Percentiles rank a stretch among this genome's conserved stretches.
phyloP scores from a whole-genome alignment of 2,113 vertebrate genomes.

The Hystrix brachyura region DNA sequence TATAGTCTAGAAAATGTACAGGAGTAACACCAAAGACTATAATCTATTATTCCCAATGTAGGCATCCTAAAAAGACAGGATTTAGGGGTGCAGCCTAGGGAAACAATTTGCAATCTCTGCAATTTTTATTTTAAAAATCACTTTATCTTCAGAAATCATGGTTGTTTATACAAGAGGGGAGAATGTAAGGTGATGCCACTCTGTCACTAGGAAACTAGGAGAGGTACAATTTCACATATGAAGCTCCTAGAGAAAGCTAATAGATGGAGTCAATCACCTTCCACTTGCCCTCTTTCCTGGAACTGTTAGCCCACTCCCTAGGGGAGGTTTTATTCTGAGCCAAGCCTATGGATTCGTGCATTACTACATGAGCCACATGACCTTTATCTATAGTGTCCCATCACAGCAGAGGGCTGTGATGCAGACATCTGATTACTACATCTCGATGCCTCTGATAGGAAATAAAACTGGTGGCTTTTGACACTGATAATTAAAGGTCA shows the following conservation, averaged over 20 bases:
- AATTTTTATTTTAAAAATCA: constrained; percentile 20
- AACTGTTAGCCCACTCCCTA: background rate
- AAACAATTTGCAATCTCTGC: background rate
- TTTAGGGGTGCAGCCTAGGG: background rate
- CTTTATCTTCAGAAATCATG: background rate
- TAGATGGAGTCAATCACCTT: background rate
- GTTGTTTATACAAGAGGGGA: background rate
- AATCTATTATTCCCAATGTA: background rate
- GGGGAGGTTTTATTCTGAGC: background rate
- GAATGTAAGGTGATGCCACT: background rate
- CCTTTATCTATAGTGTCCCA: background rate
- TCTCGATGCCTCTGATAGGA: background rate
- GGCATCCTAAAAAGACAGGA: background rate
- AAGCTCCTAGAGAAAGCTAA: background rate
- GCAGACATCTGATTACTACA: background rate
- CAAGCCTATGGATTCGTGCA: background rate
- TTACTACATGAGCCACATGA: background rate
- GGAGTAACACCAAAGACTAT: too few relatives aligned
- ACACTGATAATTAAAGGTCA: background rate
- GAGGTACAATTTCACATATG: background rate
- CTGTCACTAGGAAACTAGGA: background rate
- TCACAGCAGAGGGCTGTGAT: background rate
- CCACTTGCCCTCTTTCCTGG: background rate
- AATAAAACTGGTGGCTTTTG: background rate
- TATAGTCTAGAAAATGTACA: background rate